These are phyloP conservation scores for Tetramorium simillimum DNA, from an alignment of 1,140 invertebrate species.

Conservation along the genomic window DNA sequence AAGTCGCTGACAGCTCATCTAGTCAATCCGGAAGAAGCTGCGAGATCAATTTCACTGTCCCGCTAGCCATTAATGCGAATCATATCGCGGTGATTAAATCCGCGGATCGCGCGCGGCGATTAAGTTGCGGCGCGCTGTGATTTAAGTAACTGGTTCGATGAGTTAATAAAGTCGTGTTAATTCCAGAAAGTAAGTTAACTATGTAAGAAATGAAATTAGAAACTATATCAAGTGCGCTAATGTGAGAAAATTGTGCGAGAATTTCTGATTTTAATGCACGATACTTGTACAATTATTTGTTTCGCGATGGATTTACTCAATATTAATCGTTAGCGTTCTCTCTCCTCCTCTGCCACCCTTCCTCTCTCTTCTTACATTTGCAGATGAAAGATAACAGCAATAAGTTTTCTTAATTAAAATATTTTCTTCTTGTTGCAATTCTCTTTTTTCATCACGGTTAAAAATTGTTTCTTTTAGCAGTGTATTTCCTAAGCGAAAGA, in stretches of 20 bases:
- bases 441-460: background rate
- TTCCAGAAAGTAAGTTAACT: background rate
- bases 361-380: background rate
- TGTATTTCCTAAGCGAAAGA: background rate
- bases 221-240: background rate
- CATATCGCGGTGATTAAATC: slow-evolving; percentile 26
- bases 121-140: background rate
- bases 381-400: background rate
- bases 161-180: slow-evolving; percentile 33
- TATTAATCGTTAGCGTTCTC: background rate
- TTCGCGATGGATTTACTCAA: background rate
- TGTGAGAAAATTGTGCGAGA: background rate
- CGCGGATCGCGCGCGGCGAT: background rate
- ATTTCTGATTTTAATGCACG: background rate
- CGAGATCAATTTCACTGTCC: slow-evolving; percentile 33
- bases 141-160: background rate
- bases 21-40: background rate
- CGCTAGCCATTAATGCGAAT: slow-evolving; percentile 11
- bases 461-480: background rate
- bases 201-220: background rate
- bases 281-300: background rate
- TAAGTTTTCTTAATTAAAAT: background rate
- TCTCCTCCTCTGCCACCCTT: no score
- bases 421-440: background rate
- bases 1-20: slow-evolving; percentile 11